Conservation (phyloP, 2,113 vertebrate species). For the cat (Felis catus) region F.catus_Fca126_mat1.0 CM031412.1:108034501-108035000, state of each 20-base stretch:
- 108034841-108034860: neutral
- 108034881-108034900: neutral
- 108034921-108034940: neutral
- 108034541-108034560: neutral
- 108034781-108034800: neutral
- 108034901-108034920: neutral
- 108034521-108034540: neutral
- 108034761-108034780: neutral
- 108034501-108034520: neutral
- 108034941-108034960: neutral
- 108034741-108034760: neutral
- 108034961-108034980: neutral
- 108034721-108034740: neutral
- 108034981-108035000: neutral
- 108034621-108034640: neutral
- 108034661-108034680: neutral
- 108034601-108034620: neutral
- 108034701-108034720: neutral
- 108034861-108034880: slow-evolving; percentile 22
- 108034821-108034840: neutral
- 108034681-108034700: neutral
- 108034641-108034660: neutral
- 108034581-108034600: neutral
- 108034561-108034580: neutral
- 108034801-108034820: neutral